Base-by-base conservation (phyloP, 2,888 invertebrate species). In the Adelphocoris suturalis region DNA sequence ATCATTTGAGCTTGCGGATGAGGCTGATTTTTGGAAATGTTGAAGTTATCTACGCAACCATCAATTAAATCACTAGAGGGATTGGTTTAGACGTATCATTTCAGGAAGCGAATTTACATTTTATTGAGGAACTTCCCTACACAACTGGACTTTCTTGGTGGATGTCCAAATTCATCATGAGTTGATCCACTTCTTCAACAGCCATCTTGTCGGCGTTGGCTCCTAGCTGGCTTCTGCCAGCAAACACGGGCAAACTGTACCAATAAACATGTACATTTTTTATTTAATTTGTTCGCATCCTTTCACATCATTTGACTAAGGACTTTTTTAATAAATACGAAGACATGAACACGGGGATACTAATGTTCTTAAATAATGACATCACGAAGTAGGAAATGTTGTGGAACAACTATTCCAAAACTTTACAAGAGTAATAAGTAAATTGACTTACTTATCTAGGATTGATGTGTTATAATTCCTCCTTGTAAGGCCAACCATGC, bases 121-220 rank as follows among this genome's bases (percentile, higher is more conserved):
- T 52, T 16, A 52, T 14, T 2, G 16, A 7, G 52, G 16, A 16
- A 52, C 14, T 11, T 3, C 11, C 13, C 12, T 48, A 37, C 80
- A 80, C 80, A 14, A 52, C 48, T n/a, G 85, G 85, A 19, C 61
- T 28, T 14, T 85, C 85, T 85, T 85, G 37, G 14, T 61, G 55
- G 28, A 85, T 37, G 46, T 85, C 85, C 85, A 85, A 61, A 57
- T 85, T 85, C 61, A 37, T 57, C 85, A 85, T 85, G 55, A 85
- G 85, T 16, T 85, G 52, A 14, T 85, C 85, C 14, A 85, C 85
- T 85, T 85, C 85, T 55, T 85, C 85, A 13, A 85, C 78, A n/a
- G 78, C 27, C 37, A 16, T 78, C 47, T 47, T 37, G 46, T 16
- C 23, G 1, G 68, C 68, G 37, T 68, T 23, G 23, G 23, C 68